Evolutionary conservation across 2,113 vertebrate genomes (phyloP), one percentile per base, ranked within the genome.

Genomic region (Microtus richardsoni): DNA sequence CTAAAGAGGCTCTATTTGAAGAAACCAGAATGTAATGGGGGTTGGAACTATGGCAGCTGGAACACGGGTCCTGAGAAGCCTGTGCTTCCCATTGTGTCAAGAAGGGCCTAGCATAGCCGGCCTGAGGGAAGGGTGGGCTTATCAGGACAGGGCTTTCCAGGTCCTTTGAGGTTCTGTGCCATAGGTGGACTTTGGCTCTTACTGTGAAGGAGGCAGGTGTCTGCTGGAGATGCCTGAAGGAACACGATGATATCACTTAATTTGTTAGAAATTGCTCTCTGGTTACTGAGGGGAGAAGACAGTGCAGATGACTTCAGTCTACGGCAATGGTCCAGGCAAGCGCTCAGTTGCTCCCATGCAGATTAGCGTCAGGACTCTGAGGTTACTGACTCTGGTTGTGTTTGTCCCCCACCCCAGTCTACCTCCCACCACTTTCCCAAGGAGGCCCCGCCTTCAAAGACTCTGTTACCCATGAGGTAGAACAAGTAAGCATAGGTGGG

Each of bases 251-350:
- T 44, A 36, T 77, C 24, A 44, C 44, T 54, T 71, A 5, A 44
- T 28, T 7, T 73, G 62, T 47, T 58, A 1, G 66, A 54, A 79
- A 30, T 84, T 44, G 36, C 86, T 71, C 64, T n/a, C 24, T 3
- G 11, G 52, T 44, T 52, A 9, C 39, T 3, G 1, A 74, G 73
- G 3, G 28, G 36, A 87, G 24, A 30, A 19, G n/a, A 8, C 0
- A 1, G 14, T 7, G 0, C 2, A 8, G n/a, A 12, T 44, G 6
- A 9, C 17, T 22, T 14, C 16, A 26, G 49, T n/a, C 60, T 1
- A 1, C 83, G 14, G 49, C 36, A 58, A 0, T 22, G 10, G 73
- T 68, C 86, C 93, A 79, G 62, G 39, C 54, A 44, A 41, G 90
- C 83, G 62, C 16, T 12, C 0, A 0, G 3, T 2, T 21, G 58